Evolutionary conservation across 2,888 invertebrate species (phyloP).

Genomic region (Uropetala carovei): DNA sequence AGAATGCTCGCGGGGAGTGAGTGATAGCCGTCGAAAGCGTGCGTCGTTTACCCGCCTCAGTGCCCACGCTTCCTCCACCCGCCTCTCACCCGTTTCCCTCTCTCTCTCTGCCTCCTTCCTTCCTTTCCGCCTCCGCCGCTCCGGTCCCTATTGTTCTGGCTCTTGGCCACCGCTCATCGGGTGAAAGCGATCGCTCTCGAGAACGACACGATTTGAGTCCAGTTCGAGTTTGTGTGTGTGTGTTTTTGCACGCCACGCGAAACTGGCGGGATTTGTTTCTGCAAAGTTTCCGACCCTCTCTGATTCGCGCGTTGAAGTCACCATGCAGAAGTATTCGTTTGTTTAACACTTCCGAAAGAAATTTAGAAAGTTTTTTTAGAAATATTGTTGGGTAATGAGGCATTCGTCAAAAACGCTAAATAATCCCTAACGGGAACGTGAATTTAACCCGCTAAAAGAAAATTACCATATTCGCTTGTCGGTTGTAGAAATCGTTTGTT

Average conservation of each 20-base stretch:
- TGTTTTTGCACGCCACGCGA: neutral
- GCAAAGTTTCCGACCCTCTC: neutral
- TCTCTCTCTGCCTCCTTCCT: neutral
- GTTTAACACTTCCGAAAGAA: neutral
- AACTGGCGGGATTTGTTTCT: neutral
- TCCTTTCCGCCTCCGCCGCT: neutral
- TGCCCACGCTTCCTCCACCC: neutral
- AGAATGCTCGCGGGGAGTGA: slow-evolving; percentile 29
- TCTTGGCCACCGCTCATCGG: slow-evolving; percentile 54
- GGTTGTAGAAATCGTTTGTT: no score
- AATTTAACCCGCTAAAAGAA: no score
- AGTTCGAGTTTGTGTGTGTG: neutral
- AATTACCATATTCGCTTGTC: no score
- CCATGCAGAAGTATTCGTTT: neutral
- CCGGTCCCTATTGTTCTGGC: slow-evolving; percentile 51
- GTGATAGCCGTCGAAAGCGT: slow-evolving; percentile 61
- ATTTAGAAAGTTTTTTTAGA: neutral
- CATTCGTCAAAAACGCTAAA: no score
- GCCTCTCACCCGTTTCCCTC: neutral
- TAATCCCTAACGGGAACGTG: no score
- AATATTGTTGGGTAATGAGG: no score
- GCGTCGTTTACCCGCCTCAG: slow-evolving; percentile 50
- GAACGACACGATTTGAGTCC: neutral
- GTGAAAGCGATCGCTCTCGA: slow-evolving; percentile 41
- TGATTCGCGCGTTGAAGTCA: slow-evolving; percentile 41